Conservation (phyloP, 1,140 invertebrate species). For the Goniozus legneri region DNA sequence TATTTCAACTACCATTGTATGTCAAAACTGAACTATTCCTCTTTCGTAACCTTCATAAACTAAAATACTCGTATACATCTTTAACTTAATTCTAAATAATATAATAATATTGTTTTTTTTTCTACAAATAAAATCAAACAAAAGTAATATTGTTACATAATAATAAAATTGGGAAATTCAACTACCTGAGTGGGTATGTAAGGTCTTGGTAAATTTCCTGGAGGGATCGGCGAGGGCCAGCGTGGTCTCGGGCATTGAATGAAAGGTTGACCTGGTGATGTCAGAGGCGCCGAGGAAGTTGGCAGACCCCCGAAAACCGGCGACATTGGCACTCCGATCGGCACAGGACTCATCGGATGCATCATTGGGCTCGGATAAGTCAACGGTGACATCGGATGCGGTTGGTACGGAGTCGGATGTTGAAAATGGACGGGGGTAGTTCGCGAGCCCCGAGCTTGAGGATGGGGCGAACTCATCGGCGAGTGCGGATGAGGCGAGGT, state of each 20-base stretch:
- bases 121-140: too few relatives aligned
- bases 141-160: too few relatives aligned
- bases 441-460: constrained; percentile 14
- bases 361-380: constrained; percentile 39
- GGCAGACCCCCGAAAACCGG: constrained; percentile 42
- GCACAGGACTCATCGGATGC: constrained; percentile 48
- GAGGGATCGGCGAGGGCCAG: constrained; percentile 57
- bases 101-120: neutral
- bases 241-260: constrained; percentile 62
- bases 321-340: constrained; percentile 47
- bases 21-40: too few relatives aligned
- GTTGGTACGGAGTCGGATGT: constrained; percentile 10
- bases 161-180: constrained; percentile 20
- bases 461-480: constrained; percentile 18
- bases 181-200: constrained; percentile 44
- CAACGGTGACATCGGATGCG: constrained; percentile 38
- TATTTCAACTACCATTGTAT: too few relatives aligned
- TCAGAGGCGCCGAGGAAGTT: constrained; percentile 42
- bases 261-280: constrained; percentile 42
- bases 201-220: constrained; percentile 45
- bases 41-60: too few relatives aligned
- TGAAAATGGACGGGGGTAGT: constrained; percentile 30
- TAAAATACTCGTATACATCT: too few relatives aligned
- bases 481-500: constrained; percentile 25
- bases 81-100: too few relatives aligned